These are phyloP conservation scores for Nesometra sesokonis DNA, from an alignment of 35 echinoderm and acorn worm species.

Conservation along the genomic window DNA sequence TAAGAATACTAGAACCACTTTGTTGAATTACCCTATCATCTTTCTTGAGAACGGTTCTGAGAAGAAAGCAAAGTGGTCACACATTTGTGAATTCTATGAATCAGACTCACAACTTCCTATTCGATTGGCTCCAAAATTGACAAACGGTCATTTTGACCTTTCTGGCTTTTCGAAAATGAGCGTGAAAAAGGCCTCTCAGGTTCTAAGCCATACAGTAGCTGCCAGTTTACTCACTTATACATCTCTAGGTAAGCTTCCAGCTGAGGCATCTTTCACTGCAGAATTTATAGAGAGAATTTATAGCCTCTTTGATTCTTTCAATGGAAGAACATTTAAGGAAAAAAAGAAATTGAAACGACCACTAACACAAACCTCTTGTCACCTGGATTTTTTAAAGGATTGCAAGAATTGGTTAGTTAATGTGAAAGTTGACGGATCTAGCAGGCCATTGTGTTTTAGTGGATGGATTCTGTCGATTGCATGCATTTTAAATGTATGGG, in stretches of 20 bases:
- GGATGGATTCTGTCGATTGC: not conserved
- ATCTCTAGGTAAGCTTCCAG: not conserved
- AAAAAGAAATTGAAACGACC: too few relatives aligned
- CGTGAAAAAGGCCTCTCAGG: not conserved
- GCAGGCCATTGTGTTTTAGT: too few relatives aligned
- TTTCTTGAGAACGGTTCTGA: conserved; percentile 3
- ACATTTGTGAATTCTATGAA: conserved; percentile 21
- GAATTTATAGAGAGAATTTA: conserved; percentile 37
- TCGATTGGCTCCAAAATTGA: conserved; percentile 26
- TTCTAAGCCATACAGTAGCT: conserved; percentile 6
- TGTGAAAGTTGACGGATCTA: too few relatives aligned
- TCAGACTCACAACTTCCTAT: conserved; percentile 4
- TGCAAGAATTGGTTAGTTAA: too few relatives aligned
- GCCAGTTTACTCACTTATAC: not conserved
- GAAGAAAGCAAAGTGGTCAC: conserved; percentile 7
- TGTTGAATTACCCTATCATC: not conserved
- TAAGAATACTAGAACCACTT: not conserved
- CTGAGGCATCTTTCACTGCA: conserved; percentile 20
- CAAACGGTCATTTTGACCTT: conserved; percentile 11
- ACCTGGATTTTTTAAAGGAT: too few relatives aligned
- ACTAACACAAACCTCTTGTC: too few relatives aligned
- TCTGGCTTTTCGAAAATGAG: conserved; percentile 4
- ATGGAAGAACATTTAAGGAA: too few relatives aligned
- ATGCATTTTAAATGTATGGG: conserved; percentile 29
- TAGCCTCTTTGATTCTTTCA: conserved; percentile 24